Percentiles rank a stretch among this genome's conserved stretches.
Conservation (phyloP, 2,888 invertebrate genomes). For the Periphyllus acericola region DNA sequence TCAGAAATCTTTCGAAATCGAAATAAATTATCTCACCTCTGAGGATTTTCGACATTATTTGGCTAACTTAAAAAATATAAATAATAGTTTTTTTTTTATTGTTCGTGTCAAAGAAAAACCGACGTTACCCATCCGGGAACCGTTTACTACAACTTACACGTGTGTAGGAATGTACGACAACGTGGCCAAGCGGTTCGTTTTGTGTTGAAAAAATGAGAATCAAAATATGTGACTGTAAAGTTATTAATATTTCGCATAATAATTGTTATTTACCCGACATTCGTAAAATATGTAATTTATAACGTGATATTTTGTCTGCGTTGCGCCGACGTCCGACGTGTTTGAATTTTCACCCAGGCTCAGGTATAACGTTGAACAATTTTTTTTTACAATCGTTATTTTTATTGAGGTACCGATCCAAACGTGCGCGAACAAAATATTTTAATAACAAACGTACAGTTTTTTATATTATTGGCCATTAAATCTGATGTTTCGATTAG, state of each 20-base stretch:
- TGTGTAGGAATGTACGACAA: background rate
- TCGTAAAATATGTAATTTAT: constrained; percentile 12
- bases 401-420: background rate
- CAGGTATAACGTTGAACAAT: background rate
- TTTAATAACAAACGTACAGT: constrained; percentile 34
- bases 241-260: constrained; percentile 27
- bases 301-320: background rate
- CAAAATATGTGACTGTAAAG: background rate
- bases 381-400: constrained; percentile 35
- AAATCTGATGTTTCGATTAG: constrained; percentile 37
- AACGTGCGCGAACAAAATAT: background rate
- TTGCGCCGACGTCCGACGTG: background rate
- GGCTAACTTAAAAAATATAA: too few relatives aligned
- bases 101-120: background rate
- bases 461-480: constrained; percentile 36
- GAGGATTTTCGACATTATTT: too few relatives aligned
- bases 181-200: constrained; percentile 2
- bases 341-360: background rate
- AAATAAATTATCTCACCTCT: too few relatives aligned
- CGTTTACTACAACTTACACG: background rate
- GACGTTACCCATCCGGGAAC: background rate
- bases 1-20: too few relatives aligned
- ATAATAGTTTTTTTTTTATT: background rate
- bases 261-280: background rate
- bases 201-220: background rate